Base-by-base conservation (phyloP, 1,140 invertebrate species). In the Rhyzopertha dominica region DNA sequence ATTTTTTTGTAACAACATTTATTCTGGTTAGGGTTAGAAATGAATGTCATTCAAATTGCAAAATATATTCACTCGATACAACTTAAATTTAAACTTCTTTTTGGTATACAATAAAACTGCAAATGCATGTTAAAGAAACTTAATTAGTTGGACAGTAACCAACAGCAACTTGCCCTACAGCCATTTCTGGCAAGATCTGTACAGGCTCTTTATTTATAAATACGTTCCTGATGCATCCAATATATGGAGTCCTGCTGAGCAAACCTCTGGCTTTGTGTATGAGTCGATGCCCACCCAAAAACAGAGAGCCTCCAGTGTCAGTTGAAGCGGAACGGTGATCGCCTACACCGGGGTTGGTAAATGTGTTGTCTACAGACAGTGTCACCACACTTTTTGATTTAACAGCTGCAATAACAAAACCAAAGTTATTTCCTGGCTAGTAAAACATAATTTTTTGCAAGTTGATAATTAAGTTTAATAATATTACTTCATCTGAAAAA, bases 301-400 rank as follows among this genome's bases (percentile, higher is more conserved):
- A 98, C 1, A 98, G 67, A 0, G 90, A 84, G 54, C 90, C 81
- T 19, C 80, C 84, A 0, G 92, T 93, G 47, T 89, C 80, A 0
- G 89, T 86, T 1, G 78, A 76, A 1, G 74, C 73, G 1, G 77
- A 73, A 30, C 75, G 78, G 30, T 74, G 74, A 23, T 66, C 63
- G 10, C 87, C 85, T n/a, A 85, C 74, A 4, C 79, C 76, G 5
- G 83, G 70, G 39, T 80, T 64, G 2, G 78, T 71, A 57, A 78
- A 75, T 43, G 80, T 73, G 25, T 84, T 82, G 65, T 95, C 88
- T 1, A 95, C 86, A 0, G 80, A 79, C 7, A 96, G 62, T 1
- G 81, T 79, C 1, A 93, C 80, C 0, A 90, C 78, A 62, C 90
- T 90, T 64, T 85, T 88, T 2, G 81, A 79, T 71, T 94, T 95